Percentiles rank a stretch among this genome's conserved stretches.
Conservation (phyloP, 2,113 vertebrate genomes). For the Callospermophilus lateralis region DNA sequence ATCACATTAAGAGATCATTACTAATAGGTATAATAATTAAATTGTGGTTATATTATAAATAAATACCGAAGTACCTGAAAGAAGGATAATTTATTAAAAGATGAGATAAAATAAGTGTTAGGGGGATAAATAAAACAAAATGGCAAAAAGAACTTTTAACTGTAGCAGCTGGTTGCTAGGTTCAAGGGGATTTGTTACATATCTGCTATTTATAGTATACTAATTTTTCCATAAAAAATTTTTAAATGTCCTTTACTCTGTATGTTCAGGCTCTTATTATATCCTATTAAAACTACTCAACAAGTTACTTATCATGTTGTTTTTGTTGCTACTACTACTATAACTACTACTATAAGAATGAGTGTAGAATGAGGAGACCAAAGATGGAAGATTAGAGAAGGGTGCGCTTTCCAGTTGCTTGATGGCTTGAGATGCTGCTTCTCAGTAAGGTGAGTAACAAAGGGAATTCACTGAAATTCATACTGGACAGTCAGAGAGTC, state of each 20-base stretch:
- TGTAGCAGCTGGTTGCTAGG: not conserved
- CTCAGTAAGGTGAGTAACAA: too few species aligned
- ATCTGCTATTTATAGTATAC: not conserved
- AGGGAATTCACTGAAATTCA: too few species aligned
- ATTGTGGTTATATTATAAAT: not conserved
- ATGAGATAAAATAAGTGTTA: not conserved
- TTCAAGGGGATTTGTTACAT: not conserved
- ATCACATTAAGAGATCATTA: not conserved
- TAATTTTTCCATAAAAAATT: not conserved
- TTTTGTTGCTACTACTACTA: not conserved
- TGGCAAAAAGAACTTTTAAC: not conserved
- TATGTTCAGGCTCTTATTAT: not conserved
- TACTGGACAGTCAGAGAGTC: too few species aligned
- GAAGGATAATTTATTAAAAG: not conserved
- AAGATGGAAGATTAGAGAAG: too few species aligned
- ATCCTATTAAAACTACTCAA: not conserved
- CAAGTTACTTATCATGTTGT: not conserved
- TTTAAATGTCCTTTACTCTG: not conserved
- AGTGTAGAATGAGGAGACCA: not conserved
- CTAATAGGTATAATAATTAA: not conserved
- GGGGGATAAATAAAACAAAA: slow-evolving; percentile 11
- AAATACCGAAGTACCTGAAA: not conserved
- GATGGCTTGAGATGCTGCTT: too few species aligned
- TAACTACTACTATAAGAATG: not conserved
- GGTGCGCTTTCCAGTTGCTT: too few species aligned